These are phyloP conservation scores for Ommatoiulus sabulosus DNA, from an alignment of 2,888 invertebrate genomes.

Conservation along the genomic window DNA sequence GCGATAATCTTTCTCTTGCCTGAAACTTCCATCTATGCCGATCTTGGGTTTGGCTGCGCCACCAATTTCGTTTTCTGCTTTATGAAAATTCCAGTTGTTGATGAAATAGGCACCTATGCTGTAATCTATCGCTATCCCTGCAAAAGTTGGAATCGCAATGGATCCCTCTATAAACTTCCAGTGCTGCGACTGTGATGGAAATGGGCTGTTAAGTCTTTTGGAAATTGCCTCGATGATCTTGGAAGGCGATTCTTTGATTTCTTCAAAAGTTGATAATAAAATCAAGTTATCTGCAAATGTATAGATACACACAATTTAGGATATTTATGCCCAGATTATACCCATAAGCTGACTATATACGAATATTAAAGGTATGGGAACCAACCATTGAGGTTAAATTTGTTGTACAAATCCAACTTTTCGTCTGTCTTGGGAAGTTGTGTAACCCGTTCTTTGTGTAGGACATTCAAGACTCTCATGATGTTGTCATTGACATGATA, in stretches of 20 bases:
- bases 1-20: background rate
- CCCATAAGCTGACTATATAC: too few species aligned
- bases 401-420: background rate
- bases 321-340: too few species aligned
- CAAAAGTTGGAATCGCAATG: background rate
- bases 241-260: background rate
- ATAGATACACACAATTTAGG: background rate
- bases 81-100: background rate
- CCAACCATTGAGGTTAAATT: background rate
- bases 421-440: background rate
- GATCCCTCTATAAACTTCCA: slow-evolving; percentile 37
- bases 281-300: background rate
- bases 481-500: background rate
- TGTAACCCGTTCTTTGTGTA: background rate
- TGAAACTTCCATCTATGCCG: background rate
- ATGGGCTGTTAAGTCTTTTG: background rate
- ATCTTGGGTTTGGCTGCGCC: background rate
- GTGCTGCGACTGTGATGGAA: background rate
- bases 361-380: too few species aligned
- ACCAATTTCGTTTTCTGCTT: background rate
- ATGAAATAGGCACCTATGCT: background rate
- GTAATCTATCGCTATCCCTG: slow-evolving; percentile 8
- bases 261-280: background rate
- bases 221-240: background rate
- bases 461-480: background rate